Base-by-base conservation (phyloP, 2,797 vertebrate genomes). In the Natrix natrix region DNA sequence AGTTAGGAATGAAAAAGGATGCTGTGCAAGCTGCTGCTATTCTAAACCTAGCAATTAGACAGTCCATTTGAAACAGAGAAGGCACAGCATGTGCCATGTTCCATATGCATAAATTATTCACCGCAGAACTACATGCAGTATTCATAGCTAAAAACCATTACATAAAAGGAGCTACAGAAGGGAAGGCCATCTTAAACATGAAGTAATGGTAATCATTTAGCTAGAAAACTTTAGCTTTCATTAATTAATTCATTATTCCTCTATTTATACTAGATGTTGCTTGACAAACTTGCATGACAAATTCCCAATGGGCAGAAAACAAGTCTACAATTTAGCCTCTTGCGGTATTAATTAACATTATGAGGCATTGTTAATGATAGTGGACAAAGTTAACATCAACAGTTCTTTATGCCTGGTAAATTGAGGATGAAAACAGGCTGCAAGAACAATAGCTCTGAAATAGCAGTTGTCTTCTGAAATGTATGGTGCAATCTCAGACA, bases 21-120 rank as follows among this genome's bases (percentile, higher is more conserved):
- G 2, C 56, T 88, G n/a, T 95, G 12, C 83, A 57, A 96, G 60
- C 12, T 92, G 55, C 86, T 86, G 32, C 83, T 94, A 3, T 87
- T 93, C 48, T 96, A 86, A 95, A 94, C 92, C 4, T 91, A 94
- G 87, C 91, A 91, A 89, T 94, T 94, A 92, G 93, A 95, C 96
- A 94, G 88, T 95, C 92, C 94, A 94, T 92, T 96, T 96, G 95
- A 96, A 96, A 96, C 93, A 93, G 93, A 95, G 95, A 96, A 94
- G 86, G 90, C 93, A 93, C 43, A 94, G 91, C 94, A 55, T 95
- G 86, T 95, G 88, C 95, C 91, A 92, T 94, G 93, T 96, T 97
- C 96, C 95, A 97, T 94, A 95, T 96, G 88, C 92, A 97, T 97
- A 95, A 96, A 98, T 97, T 97, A 97, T 97, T 98, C 97, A 97